Evolutionary conservation across 1,140 invertebrate species (phyloP).

Genomic region (Vanessa tameamea): DNA sequence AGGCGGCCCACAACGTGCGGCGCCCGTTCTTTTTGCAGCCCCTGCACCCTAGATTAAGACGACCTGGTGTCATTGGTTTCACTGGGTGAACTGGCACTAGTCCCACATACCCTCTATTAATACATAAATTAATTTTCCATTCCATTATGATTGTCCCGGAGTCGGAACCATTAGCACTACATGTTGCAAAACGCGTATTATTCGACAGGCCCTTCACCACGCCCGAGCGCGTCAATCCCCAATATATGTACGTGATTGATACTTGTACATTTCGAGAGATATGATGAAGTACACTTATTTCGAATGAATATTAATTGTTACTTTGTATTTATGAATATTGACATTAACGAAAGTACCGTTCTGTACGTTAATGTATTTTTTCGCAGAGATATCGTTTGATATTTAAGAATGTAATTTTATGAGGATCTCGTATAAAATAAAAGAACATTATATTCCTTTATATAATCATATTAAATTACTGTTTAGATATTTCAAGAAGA

Average conservation of each 20-base stretch:
- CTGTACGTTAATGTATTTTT: no score
- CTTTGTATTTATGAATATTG: neutral
- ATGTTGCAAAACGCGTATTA: neutral
- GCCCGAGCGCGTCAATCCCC: conserved; percentile 9
- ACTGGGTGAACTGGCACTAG: no score
- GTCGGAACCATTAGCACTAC: neutral
- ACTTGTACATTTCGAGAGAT: conserved; percentile 15
- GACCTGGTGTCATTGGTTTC: no score
- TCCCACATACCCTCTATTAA: neutral
- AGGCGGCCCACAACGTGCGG: no score
- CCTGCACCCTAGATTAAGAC: no score
- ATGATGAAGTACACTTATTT: conserved; percentile 18
- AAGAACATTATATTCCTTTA: no score
- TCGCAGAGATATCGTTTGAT: no score
- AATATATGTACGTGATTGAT: conserved; percentile 21
- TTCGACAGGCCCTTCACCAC: neutral
- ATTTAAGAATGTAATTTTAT: no score
- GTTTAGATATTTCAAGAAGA: no score
- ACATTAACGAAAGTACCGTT: neutral
- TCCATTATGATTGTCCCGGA: neutral
- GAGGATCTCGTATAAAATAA: no score
- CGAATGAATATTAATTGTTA: conserved; percentile 18
- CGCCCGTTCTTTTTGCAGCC: no score
- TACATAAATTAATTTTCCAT: neutral
- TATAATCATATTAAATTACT: no score